Base-by-base conservation (phyloP, 1,140 invertebrate genomes). In the Drosophila mojavensis region DNA sequence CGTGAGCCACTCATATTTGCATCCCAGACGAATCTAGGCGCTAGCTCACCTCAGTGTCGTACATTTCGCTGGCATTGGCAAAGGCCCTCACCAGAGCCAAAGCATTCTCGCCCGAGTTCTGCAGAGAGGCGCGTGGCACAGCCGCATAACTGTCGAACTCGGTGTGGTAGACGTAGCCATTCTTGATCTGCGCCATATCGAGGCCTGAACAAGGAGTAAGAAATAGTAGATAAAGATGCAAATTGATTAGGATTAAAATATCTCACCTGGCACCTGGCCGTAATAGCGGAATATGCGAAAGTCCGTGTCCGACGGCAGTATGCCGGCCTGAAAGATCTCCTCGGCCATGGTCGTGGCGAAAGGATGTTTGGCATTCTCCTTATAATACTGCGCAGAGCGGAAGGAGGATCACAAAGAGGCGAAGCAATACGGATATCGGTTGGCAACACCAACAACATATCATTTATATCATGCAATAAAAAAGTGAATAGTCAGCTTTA, bases 301-400 rank as follows among this genome's bases (percentile, higher is more conserved):
- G 93, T 99, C 98, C 4, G 98, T 99, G 92, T 99, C 98, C 5
- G 97, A 97, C 26, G 98, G 98, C 76, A 99, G 96, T 33, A 98
- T 94, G 5, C 97, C 97, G 88, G 95, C 96, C 93, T 98, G 96
- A 93, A 99, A 99, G 83, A 99, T 95, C 94, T 99, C 98, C 94
- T 99, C 98, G 51, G 96, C 98, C 78, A 99, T 92, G 30, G 97
- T 96, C 43, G 96, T 97, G 5, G 97, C 97, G 93, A 96, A 97
- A 3, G 98, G 98, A 94, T 98, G 96, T 72, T 72, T 80, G 10
- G 79, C 83, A 63, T 78, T 28, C 11, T 80, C 50, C 30, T 73
- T 71, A 24, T 86, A 86, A n/a, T 78, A 83, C 83, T 86, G 45
- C 15, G 9, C 11, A 6, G 54, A 36, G 24, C 13, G 28, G 15